A percentile compares a stretch with the other conserved stretches of the same genome.
These are phyloP conservation scores for Bimastos eiseni DNA, from an alignment of 2,888 invertebrate genomes.

Conservation along the genomic window DNA sequence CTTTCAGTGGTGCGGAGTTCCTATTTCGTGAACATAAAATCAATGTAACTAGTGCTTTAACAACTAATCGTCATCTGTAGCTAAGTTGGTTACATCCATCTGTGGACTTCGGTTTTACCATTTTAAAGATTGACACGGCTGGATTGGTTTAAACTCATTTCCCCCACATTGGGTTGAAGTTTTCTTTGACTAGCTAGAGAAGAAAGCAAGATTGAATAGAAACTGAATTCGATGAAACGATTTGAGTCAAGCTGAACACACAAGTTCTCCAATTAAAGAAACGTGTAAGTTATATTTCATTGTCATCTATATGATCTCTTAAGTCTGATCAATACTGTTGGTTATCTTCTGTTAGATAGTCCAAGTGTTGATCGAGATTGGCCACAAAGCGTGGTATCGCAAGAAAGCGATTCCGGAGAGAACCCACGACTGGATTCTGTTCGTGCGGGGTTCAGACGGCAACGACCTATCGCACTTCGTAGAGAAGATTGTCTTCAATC, in stretches of 20 bases:
- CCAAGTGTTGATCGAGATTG: constrained; percentile 85
- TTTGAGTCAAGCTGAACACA: background rate
- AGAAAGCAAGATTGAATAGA: background rate
- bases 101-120: too few species aligned
- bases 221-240: background rate
- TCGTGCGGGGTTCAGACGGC: constrained; percentile 84
- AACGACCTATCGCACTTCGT: constrained; percentile 86
- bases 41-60: too few species aligned
- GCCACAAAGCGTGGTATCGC: constrained; percentile 82
- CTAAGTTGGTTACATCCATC: too few species aligned
- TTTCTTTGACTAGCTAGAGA: background rate
- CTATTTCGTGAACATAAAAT: too few species aligned
- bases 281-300: too few species aligned
- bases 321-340: background rate
- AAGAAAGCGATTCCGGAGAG: constrained; percentile 82
- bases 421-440: constrained; percentile 96
- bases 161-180: too few species aligned
- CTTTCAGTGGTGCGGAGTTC: too few species aligned
- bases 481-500: constrained; percentile 83
- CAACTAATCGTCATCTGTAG: too few species aligned
- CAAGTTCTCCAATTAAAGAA: background rate
- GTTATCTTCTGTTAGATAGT: constrained; percentile 63
- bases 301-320: background rate
- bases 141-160: too few species aligned
- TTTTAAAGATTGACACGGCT: too few species aligned